Evolutionary conservation across 2,888 invertebrate genomes (phyloP).

Genomic region (Amphimallon solstitiale): DNA sequence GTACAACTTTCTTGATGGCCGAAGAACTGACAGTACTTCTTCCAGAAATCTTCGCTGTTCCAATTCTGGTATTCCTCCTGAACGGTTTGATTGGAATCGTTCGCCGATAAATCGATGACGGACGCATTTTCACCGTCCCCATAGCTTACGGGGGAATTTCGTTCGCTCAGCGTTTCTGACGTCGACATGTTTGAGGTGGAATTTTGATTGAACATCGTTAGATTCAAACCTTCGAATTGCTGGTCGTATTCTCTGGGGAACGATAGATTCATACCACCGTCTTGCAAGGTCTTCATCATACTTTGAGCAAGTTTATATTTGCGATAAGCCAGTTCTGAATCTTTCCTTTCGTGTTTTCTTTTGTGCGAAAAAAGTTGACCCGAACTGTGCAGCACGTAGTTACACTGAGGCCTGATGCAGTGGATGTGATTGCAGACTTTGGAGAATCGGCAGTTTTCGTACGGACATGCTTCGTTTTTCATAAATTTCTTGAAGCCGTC

Average conservation of each 20-base stretch:
- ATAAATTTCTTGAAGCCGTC: slow-evolving; percentile 99
- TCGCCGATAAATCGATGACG: slow-evolving; percentile 62
- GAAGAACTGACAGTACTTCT: slow-evolving; percentile 66
- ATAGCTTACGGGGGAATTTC: slow-evolving; percentile 66
- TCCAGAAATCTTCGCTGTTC: slow-evolving; percentile 68
- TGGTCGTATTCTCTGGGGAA: slow-evolving; percentile 63
- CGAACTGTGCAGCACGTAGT: slow-evolving; percentile 95
- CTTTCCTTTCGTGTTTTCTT: slow-evolving; percentile 94
- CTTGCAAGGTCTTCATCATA: slow-evolving; percentile 70
- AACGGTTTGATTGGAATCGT: slow-evolving; percentile 55
- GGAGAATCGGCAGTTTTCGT: slow-evolving; percentile 92
- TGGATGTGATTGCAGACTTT: slow-evolving; percentile 98
- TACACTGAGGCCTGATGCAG: slow-evolving; percentile 94
- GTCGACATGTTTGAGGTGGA: slow-evolving; percentile 60
- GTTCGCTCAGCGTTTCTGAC: slow-evolving; percentile 67
- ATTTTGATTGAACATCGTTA: slow-evolving; percentile 56
- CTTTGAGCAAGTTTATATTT: slow-evolving; percentile 74
- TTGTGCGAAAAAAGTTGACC: slow-evolving; percentile 98
- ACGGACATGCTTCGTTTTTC: slow-evolving; percentile 95
- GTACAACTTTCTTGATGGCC: slow-evolving; percentile 56
- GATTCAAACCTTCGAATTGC: slow-evolving; percentile 58
- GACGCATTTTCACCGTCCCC: slow-evolving; percentile 60
- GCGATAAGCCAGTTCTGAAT: slow-evolving; percentile 88
- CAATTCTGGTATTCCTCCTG: slow-evolving; percentile 49
- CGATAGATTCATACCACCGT: slow-evolving; percentile 64